These are phyloP conservation scores for Platypus cylindrus DNA, from an alignment of 2,888 invertebrate genomes.

Conservation along the genomic window DNA sequence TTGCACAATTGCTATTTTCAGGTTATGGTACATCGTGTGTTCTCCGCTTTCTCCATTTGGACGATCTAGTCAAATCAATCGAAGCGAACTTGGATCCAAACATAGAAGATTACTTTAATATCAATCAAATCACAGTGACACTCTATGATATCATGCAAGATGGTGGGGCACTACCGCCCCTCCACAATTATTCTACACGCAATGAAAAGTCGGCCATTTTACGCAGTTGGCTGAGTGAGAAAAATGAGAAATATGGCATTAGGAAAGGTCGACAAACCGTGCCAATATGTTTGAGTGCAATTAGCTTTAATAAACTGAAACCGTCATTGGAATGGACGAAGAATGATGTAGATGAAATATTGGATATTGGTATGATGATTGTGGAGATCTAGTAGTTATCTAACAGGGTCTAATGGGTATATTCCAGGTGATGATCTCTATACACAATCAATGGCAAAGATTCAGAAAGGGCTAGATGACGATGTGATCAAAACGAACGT, in stretches of 20 bases:
- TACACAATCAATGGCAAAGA: slow-evolving; percentile 22
- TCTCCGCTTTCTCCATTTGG: slow-evolving; percentile 27
- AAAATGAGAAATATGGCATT: slow-evolving; percentile 21
- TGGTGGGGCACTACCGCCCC: slow-evolving; percentile 30
- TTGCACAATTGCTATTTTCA: slow-evolving; percentile 15
- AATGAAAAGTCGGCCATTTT: slow-evolving; percentile 33
- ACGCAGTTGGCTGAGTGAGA: slow-evolving; percentile 24
- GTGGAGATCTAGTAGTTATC: no score
- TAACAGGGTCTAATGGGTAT: no score
- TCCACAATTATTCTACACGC: slow-evolving; percentile 33
- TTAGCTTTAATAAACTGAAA: slow-evolving; percentile 28
- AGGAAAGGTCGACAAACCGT: slow-evolving; percentile 30
- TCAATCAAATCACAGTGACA: slow-evolving; percentile 23
- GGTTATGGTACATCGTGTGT: slow-evolving; percentile 34
- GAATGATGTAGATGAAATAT: slow-evolving; percentile 28
- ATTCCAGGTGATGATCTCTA: slow-evolving; percentile 23
- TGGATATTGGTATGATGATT: slow-evolving; percentile 22
- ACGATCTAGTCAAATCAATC: slow-evolving; percentile 30
- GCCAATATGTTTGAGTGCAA: slow-evolving; percentile 28
- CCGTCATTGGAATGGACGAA: slow-evolving; percentile 26
- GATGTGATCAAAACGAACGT: slow-evolving; percentile 5
- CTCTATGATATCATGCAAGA: slow-evolving; percentile 22
- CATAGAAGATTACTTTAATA: slow-evolving; percentile 26
- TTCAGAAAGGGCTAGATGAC: slow-evolving; percentile 12
- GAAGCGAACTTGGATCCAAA: slow-evolving; percentile 29